Base-by-base conservation (phyloP, 1,140 invertebrate genomes). In the Cardiocondyla obscurior region DNA sequence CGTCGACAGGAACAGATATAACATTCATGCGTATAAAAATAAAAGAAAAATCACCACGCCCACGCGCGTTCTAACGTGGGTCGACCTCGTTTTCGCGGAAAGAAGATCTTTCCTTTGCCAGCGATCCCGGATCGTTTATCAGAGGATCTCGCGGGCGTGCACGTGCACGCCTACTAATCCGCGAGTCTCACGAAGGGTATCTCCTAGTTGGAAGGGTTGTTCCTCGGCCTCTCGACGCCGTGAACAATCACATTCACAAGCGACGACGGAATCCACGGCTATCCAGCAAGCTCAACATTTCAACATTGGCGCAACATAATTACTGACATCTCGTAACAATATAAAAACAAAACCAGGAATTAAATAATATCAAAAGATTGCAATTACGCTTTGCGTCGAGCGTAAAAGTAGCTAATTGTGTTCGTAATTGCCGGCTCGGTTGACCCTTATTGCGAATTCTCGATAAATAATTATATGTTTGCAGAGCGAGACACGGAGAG, bases 61-160 rank as follows among this genome's bases (percentile, higher is more conserved):
- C 91, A 93, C 90, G 73, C 74, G 73, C 83, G 69, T 73, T 82
- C 83, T 77, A 74, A 76, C 84, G 33, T 76, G 53, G 69, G 58
- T 85, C 77, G 81, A 83, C 81, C 88, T 89, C 82, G 83, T 90
- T 89, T 87, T 82, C 85, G 83, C 83, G 85, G 82, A 85, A 89
- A 89, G 88, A 90, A 90, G 74, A 90, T 91, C 90, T 89, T 90
- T 89, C 89, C 82, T 83, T 90, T 90, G 91, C 90, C 90, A 93
- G 91, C 91, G 92, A 92, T 90, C 90, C 82, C 88, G 65, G 85
- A 91, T 93, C 92, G 90, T 93, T 93, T 93, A 94, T 94, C 93
- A 93, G 91, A 53, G 88, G 74, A 88, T 90, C 89, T 86, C 81
- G 85, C 86, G 77, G 81, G 85, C 88, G 89, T 84, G 83, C 84